Evolutionary conservation across 2,113 vertebrate genomes (phyloP).

Genomic region (Glareola pratincola): DNA sequence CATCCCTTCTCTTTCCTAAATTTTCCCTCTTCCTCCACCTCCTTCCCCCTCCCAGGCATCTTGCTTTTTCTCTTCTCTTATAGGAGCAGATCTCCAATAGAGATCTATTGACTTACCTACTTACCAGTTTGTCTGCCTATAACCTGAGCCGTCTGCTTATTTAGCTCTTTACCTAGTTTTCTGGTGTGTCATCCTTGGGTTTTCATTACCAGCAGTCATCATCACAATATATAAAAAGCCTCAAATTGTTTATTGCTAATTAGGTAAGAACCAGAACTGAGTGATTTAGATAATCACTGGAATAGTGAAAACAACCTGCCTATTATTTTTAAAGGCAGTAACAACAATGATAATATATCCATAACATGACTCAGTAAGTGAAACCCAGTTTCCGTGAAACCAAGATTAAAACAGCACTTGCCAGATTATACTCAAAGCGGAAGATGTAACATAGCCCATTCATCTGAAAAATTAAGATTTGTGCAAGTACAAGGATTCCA

Average conservation of each 20-base stretch:
- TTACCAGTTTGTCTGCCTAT: not conserved
- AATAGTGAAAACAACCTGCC: conserved; percentile 30
- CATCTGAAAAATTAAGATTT: conserved; percentile 74
- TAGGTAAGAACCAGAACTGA: conserved; percentile 28
- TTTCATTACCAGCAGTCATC: not conserved
- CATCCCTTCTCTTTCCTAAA: not conserved
- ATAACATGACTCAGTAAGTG: conserved; percentile 32
- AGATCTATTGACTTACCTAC: not conserved
- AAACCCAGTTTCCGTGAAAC: conserved; percentile 54
- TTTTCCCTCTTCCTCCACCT: not conserved
- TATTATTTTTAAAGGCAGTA: conserved; percentile 64
- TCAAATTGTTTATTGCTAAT: conserved; percentile 43
- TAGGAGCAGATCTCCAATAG: not conserved
- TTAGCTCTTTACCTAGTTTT: not conserved
- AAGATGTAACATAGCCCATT: conserved; percentile 64
- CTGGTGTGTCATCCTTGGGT: not conserved
- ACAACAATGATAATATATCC: conserved; percentile 42
- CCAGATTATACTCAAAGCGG: conserved; percentile 66
- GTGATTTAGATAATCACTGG: conserved; percentile 3
- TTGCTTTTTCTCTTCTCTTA: not conserved
- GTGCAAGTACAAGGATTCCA: conserved; percentile 59
- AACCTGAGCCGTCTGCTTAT: not conserved
- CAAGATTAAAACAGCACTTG: conserved; percentile 60
- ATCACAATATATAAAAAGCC: not conserved
- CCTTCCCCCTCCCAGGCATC: not conserved